Conservation (phyloP, 2,797 vertebrate genomes). For the Phataginus tetradactyla region DNA sequence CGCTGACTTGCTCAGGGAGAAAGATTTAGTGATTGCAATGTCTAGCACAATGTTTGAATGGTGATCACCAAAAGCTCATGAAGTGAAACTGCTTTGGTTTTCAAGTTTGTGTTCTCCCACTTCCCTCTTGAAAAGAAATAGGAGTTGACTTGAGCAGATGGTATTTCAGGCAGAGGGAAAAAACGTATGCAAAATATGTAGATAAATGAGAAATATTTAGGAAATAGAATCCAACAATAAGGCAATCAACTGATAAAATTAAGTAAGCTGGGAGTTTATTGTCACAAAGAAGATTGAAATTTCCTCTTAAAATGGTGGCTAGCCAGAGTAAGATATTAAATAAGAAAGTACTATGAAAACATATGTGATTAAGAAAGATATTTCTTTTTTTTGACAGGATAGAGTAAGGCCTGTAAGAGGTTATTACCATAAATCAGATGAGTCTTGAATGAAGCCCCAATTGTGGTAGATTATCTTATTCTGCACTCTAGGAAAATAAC, state of each 20-base stretch:
- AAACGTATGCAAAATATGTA: neutral
- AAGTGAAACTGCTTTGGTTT: neutral
- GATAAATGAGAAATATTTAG: neutral
- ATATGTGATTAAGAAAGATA: neutral
- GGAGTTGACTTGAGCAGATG: neutral
- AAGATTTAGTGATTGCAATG: neutral
- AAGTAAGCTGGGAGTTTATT: neutral
- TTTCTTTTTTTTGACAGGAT: neutral
- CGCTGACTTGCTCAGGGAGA: neutral
- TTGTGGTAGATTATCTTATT: neutral
- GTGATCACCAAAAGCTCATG: neutral
- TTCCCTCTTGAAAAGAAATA: neutral
- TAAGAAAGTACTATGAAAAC: neutral
- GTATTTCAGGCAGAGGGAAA: constrained; percentile 17
- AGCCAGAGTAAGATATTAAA: neutral
- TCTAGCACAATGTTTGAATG: neutral
- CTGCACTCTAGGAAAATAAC: neutral
- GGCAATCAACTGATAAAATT: neutral
- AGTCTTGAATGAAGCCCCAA: neutral
- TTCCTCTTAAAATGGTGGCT: neutral
- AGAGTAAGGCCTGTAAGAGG: neutral
- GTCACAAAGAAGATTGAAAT: neutral
- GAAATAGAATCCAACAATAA: neutral
- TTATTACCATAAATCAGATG: neutral
- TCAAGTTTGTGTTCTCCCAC: neutral